Evolutionary conservation across 2,888 invertebrate species (phyloP).

Genomic region (Philhelius pedissequus): DNA sequence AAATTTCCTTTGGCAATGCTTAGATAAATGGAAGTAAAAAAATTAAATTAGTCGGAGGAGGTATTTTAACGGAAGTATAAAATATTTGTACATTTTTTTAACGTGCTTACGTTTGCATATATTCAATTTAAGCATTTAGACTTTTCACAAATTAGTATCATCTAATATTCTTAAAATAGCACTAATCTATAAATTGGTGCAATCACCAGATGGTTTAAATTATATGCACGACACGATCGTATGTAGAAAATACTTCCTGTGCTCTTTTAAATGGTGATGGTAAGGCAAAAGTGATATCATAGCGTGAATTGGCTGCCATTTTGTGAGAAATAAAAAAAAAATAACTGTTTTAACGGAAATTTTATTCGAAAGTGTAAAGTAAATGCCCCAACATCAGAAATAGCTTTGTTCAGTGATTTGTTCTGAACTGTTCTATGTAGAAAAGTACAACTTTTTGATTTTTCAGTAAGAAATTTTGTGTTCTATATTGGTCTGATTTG

Average conservation of each 20-base stretch:
- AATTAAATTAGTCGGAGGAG: not conserved
- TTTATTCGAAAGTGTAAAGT: no score
- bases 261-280: no score
- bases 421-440: no score
- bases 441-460: no score
- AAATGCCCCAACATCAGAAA: no score
- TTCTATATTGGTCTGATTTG: no score
- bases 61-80: not conserved
- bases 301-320: no score
- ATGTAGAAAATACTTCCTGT: not conserved
- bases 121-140: not conserved
- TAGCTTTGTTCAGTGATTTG: no score
- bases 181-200: not conserved
- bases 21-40: not conserved
- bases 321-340: no score
- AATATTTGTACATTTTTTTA: not conserved
- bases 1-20: conserved; percentile 31
- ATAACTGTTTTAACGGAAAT: no score
- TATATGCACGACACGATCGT: not conserved
- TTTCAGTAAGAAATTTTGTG: no score
- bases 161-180: not conserved
- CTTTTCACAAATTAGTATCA: not conserved
- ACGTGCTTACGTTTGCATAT: not conserved
- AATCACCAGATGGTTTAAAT: not conserved
- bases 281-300: no score